Base-by-base conservation (phyloP, 2,888 invertebrate species). In the Plemyria rubiginata region DNA sequence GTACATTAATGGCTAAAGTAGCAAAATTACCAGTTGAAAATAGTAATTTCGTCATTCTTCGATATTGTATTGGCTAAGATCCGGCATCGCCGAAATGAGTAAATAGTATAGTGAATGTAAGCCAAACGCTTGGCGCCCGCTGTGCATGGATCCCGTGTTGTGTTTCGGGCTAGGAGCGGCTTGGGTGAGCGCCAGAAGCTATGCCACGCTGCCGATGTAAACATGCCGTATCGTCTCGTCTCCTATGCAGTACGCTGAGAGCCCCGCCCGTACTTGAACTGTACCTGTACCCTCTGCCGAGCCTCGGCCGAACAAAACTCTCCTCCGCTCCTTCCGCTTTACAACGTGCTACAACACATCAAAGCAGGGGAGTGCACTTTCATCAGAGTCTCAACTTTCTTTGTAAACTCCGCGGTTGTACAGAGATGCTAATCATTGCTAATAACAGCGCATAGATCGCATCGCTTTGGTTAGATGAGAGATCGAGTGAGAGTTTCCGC, bases 81-180 rank as follows among this genome's bases (percentile, higher is more conserved):
- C 38, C 49, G 50, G 29, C n/a, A 48, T 46, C 28, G 50, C 43
- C 16, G 43, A 50, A 36, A 46, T 45, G 43, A 40, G 53, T 58
- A 64, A 60, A 51, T 28, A 46, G 58, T 55, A 60, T 55, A 54
- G 62, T 58, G 59, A 62, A 70, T 60, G 68, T 71, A 71, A 71
- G 72, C 66, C 71, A 70, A 72, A 65, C 70, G 78, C 78, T 77
- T 77, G 78, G 65, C 72, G 73, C 69, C 68, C 74, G 70, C 70
- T 74, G 75, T 79, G 83, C 84, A 81, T 81, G 84, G 74, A 73
- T 70, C 69, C 72, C 65, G 74, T 74, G 77, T 75, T 62, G 50
- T 60, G 74, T 70, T 66, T 50, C 67, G 60, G 53, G 61, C 41
- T 38, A 43, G 58, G 56, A 60, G 66, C 60, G 46, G 62, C 55